A percentile compares a stretch with the other conserved stretches of the same genome.
These are phyloP conservation scores for Aphis gossypii DNA, from an alignment of 1,140 invertebrate genomes.

Conservation along the genomic window DNA sequence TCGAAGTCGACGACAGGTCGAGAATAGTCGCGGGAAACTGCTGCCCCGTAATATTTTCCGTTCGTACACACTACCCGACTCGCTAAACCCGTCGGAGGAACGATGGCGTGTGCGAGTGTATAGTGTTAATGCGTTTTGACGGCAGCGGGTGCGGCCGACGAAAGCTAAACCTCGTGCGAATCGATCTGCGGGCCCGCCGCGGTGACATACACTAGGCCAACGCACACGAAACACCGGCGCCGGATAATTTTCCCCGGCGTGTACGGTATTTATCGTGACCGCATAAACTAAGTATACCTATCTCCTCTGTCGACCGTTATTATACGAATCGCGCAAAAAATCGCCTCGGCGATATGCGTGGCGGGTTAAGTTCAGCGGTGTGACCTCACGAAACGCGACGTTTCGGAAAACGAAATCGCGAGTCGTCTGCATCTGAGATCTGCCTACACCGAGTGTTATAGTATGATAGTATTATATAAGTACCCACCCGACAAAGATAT, in stretches of 20 bases:
- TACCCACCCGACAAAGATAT: too few species aligned
- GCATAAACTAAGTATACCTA: too few species aligned
- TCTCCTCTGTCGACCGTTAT: background rate
- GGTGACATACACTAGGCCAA: conserved; percentile 16
- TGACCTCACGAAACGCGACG: background rate
- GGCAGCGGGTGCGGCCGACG: background rate
- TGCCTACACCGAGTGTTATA: too few species aligned
- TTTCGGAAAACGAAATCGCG: background rate
- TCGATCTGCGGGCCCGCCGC: background rate
- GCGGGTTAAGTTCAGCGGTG: too few species aligned
- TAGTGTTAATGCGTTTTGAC: background rate
- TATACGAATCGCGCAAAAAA: too few species aligned
- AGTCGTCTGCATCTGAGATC: background rate
- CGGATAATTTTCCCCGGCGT: background rate
- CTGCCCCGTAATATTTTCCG: too few species aligned
- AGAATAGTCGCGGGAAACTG: too few species aligned
- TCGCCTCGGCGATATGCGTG: too few species aligned
- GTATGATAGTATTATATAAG: too few species aligned
- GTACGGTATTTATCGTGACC: conserved; percentile 25
- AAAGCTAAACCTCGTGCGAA: conserved; percentile 7
- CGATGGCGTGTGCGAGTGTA: background rate
- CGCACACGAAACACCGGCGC: background rate
- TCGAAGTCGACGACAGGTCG: too few species aligned
- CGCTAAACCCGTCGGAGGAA: background rate
- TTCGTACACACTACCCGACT: too few species aligned